Evolutionary conservation across 2,113 vertebrate genomes (phyloP), one percentile per base, ranked within the genome.

Genomic region (Chionodraco myersi): DNA sequence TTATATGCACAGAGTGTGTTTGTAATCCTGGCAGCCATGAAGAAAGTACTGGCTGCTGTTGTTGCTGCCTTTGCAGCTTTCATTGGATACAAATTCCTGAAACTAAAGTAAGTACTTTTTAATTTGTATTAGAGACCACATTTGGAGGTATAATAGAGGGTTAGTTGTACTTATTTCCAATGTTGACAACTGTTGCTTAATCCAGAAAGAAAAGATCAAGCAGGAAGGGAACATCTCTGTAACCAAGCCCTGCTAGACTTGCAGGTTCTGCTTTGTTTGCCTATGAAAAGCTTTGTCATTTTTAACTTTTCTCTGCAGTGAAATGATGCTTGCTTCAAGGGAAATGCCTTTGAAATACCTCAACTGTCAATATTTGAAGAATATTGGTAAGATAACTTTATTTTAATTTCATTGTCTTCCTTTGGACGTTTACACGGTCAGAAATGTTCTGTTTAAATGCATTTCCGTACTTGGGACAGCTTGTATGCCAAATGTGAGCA

Each of bases 341-440:
- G 79, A 86, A 51, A 6, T 86, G 11, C 36, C 83, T 3, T 47
- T 86, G 44, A 90, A 90, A 54, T 87, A 81, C 26, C 85, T 90
- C 21, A 79, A 59, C 6, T 92, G 90, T 69, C 80, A 62, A 2
- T 84, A 81, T 63, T 53, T 92, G 23, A 14, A 77, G 4, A 63
- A 84, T 49, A 88, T 89, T 21, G 81, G 90, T 91, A 79, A 10
- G 79, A 0, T 51, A n/a, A 10, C 2, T 59, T 66, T 45, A n/a
- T 53, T 0, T 53, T 67, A 10, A 10, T n/a, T 3, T 36, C 13
- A 10, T 0, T 53, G 26, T 75, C 18, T 61, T 14, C 3, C 34
- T 4, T 83, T 45, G 10, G 15, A 1, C 2, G 12, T 54, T 74
- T 41, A 23, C 8, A 59, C 10, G 7, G 0, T 63, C 15, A 21